A percentile compares a stretch with the other conserved stretches of the same genome.
These are phyloP conservation scores for Steromphala cineraria DNA, from an alignment of 2,888 invertebrate genomes.

Conservation along the genomic window DNA sequence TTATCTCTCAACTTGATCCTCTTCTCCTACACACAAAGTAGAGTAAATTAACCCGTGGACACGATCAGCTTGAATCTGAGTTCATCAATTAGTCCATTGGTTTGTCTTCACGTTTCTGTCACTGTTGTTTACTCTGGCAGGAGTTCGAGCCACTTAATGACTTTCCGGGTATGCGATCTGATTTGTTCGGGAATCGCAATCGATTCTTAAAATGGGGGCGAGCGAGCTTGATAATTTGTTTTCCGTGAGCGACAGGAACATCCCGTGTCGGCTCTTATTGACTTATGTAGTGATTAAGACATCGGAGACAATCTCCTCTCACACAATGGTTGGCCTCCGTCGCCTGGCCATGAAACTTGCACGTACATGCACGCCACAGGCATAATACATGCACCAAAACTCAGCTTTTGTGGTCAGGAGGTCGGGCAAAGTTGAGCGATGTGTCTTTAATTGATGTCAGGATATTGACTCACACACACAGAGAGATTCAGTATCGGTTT, in stretches of 20 bases:
- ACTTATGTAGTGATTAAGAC: slow-evolving; percentile 10
- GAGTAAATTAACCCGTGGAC: slow-evolving; percentile 1
- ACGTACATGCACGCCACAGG: background rate
- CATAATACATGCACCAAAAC: background rate
- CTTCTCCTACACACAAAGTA: background rate
- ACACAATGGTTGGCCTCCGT: background rate
- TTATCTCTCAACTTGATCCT: background rate
- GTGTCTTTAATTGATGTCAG: too few relatives aligned
- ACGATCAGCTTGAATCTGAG: background rate
- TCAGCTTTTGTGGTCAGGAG: background rate
- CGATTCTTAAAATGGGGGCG: slow-evolving; percentile 16
- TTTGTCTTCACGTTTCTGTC: slow-evolving; percentile 6
- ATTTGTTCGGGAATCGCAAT: slow-evolving; percentile 1
- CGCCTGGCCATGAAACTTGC: background rate
- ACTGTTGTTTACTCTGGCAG: background rate
- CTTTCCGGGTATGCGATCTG: slow-evolving; percentile 15
- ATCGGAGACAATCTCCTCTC: background rate
- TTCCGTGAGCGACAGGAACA: background rate
- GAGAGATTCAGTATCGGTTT: background rate
- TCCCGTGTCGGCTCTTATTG: slow-evolving; percentile 1
- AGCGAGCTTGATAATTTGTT: slow-evolving; percentile 8
- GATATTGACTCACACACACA: background rate
- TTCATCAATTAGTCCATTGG: slow-evolving; percentile 19
- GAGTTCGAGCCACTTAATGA: slow-evolving; percentile 10
- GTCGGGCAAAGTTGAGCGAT: background rate